Base-by-base conservation (phyloP, 2,797 vertebrate species). In the Hydrolagus colliei region DNA sequence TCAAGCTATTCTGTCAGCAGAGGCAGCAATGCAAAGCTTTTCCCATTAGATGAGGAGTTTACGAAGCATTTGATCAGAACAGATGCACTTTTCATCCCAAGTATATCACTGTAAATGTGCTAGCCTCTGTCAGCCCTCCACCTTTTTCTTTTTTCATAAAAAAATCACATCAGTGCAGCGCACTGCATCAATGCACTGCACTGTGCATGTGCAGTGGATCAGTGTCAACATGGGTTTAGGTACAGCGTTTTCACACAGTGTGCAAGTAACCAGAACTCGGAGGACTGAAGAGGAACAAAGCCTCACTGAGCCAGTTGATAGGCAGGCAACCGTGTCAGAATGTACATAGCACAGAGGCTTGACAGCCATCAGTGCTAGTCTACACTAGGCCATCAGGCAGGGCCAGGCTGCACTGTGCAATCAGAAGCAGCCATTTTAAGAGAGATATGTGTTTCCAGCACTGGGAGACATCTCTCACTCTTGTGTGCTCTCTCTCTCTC, bases 21-120 rank as follows among this genome's bases (percentile, higher is more conserved):
- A 52, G 13, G 35, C 74, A 11, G 22, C 73, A 2, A 6, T 20
- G n/a, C 75, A 59, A 3, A 77, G 41, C 35, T 89, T 88, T 89
- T 88, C 88, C 91, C 89, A 86, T 92, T 91, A 93, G 92, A 91
- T 89, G 89, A 91, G 86, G 87, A 89, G 90, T 88, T 91, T 89
- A 91, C 91, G 92, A 91, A 74, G 88, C 89, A 91, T 93, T 91
- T 91, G 90, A 95, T 95, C 89, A 88, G 92, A 94, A 93, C 92
- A 93, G 89, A 90, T 89, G 90, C 88, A 93, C 92, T 94, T 95
- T 94, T 94, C 93, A 93, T 93, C 93, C 93, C 93, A 90, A 91
- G 90, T 91, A 91, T 90, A 93, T 93, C 91, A 91, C 91, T 91
- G 92, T 88, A 89, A 92, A 90, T 87, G 89, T 91, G 92, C 88